phyloP scores from a whole-genome alignment of 2,888 invertebrate species.

The Pristionchus japonicus region DNA sequence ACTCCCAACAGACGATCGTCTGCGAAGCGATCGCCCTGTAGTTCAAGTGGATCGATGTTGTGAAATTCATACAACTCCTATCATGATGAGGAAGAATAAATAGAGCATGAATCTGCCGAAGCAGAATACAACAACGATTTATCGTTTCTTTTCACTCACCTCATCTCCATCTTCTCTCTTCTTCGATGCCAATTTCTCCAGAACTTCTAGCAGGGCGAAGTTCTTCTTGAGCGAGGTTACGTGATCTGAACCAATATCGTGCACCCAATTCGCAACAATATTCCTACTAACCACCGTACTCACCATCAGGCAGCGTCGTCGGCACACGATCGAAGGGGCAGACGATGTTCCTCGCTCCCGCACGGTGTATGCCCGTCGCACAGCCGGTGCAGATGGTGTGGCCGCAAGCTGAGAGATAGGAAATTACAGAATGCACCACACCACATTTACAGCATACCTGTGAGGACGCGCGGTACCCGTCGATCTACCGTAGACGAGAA shows the following conservation, averaged over 20 bases:
- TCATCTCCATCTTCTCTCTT: slow-evolving; percentile 72
- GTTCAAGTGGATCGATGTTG: background rate
- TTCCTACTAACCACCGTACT: background rate
- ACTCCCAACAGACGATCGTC: slow-evolving; percentile 69
- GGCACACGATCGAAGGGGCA: slow-evolving; percentile 81
- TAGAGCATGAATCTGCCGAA: too few species aligned
- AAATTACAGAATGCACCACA: background rate
- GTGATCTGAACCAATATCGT: slow-evolving; percentile 72
- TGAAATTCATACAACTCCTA: too few species aligned
- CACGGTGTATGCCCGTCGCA: slow-evolving; percentile 52
- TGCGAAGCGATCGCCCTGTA: slow-evolving; percentile 48
- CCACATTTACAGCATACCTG: slow-evolving; percentile 47
- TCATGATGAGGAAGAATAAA: too few species aligned
- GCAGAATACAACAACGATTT: too few species aligned
- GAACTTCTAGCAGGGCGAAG: slow-evolving; percentile 80
- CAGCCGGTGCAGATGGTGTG: slow-evolving; percentile 81
- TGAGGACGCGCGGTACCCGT: slow-evolving; percentile 54
- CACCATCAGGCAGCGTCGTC: slow-evolving; percentile 75
- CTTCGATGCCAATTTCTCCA: slow-evolving; percentile 78
- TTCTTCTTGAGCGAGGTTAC: slow-evolving; percentile 80
- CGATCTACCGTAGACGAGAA: slow-evolving; percentile 51
- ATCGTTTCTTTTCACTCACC: background rate
- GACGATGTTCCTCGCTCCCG: slow-evolving; percentile 70
- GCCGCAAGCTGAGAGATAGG: slow-evolving; percentile 75
- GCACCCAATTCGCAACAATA: background rate